Conservation (phyloP, 2,797 vertebrate genomes). For the Sebastes baramenuke region DNA sequence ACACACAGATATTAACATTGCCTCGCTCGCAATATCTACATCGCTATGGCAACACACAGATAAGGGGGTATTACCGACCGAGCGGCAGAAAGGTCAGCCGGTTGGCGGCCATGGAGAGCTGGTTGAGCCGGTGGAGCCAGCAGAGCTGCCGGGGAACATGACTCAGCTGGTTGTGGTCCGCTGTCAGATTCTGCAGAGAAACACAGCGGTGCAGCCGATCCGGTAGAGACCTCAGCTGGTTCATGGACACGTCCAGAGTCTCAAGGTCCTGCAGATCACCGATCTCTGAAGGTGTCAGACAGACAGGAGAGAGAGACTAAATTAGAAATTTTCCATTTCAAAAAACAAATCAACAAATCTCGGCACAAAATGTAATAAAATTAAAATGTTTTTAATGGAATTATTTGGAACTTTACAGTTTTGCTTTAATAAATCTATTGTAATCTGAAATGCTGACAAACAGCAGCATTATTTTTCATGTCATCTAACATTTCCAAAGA, state of each 20-base stretch:
- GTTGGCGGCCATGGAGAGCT: slow-evolving; percentile 97
- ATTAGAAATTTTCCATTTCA: neutral
- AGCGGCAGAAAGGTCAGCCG: slow-evolving; percentile 90
- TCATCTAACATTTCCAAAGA: neutral
- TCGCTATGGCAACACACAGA: neutral
- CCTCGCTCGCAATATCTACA: neutral
- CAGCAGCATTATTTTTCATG: neutral
- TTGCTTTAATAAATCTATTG: neutral
- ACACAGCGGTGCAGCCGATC: slow-evolving; percentile 91
- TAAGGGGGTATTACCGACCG: slow-evolving; percentile 80
- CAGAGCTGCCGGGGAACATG: slow-evolving; percentile 93
- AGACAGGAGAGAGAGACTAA: neutral
- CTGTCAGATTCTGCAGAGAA: slow-evolving; percentile 93
- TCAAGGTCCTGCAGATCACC: slow-evolving; percentile 94
- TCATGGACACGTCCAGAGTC: slow-evolving; percentile 94
- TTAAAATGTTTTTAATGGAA: neutral
- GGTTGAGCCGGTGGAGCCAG: slow-evolving; percentile 93
- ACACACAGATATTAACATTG: slow-evolving; percentile 27
- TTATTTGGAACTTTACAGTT: neutral
- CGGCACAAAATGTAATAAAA: too few relatives aligned
- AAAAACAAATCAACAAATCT: neutral
- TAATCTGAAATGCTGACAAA: neutral
- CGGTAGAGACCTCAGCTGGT: slow-evolving; percentile 89
- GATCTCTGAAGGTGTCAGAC: slow-evolving; percentile 84
- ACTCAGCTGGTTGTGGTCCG: slow-evolving; percentile 91